These are phyloP conservation scores for Oscheius onirici DNA, from an alignment of 2,888 invertebrate species.

Conservation along the genomic window DNA sequence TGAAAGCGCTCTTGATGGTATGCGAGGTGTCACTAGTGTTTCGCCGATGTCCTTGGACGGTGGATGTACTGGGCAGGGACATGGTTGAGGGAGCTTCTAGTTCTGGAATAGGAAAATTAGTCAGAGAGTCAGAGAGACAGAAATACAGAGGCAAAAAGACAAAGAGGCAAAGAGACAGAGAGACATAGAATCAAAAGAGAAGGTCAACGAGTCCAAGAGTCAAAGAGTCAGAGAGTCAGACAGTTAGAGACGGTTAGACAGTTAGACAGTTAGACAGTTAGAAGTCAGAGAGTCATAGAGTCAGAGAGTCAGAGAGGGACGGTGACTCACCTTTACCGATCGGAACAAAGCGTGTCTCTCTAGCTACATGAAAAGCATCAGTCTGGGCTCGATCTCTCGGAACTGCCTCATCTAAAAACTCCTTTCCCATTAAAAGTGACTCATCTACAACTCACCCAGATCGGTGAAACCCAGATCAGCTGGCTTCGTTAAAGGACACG, in stretches of 20 bases:
- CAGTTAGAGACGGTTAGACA: too few relatives aligned
- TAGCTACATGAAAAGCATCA: neutral
- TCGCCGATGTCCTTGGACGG: slow-evolving; percentile 30
- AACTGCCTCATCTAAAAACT: slow-evolving; percentile 11
- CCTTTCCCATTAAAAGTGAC: neutral
- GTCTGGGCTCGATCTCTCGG: slow-evolving; percentile 24
- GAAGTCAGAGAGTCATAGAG: neutral
- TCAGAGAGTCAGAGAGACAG: neutral
- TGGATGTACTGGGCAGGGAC: slow-evolving; percentile 9
- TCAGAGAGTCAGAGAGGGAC: neutral
- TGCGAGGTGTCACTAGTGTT: slow-evolving; percentile 50
- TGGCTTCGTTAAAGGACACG: slow-evolving; percentile 44
- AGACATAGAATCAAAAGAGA: too few relatives aligned
- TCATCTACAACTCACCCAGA: slow-evolving; percentile 33
- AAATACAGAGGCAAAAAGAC: neutral
- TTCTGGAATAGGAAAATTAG: neutral
- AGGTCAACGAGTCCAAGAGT: neutral
- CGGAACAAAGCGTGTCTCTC: neutral
- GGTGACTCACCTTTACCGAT: too few relatives aligned
- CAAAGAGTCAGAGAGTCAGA: neutral
- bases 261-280: too few relatives aligned
- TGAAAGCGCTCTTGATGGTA: slow-evolving; percentile 53
- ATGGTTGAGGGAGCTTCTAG: slow-evolving; percentile 23
- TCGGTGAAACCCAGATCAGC: slow-evolving; percentile 48
- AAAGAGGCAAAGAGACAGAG: too few relatives aligned